Conservation (phyloP, 2,888 invertebrate species). For the Thecophora atra region DNA sequence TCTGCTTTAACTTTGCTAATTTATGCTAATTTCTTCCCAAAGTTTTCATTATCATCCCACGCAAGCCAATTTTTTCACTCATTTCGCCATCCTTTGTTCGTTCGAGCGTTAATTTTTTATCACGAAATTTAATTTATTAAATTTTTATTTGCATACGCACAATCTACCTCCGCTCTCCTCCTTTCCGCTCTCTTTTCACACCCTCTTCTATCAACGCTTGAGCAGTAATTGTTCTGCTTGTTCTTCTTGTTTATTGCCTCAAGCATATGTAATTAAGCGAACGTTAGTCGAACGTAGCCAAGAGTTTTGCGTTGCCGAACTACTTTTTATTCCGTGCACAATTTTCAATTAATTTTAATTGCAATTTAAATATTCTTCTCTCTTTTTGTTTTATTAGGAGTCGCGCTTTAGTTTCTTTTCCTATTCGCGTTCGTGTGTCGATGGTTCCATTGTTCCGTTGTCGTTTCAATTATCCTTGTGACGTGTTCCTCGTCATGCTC, state of each 20-base stretch:
- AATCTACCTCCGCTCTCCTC: too few species aligned
- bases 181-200: too few species aligned
- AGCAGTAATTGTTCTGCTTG: not conserved
- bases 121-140: not conserved
- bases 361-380: not conserved
- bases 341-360: not conserved
- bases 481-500: too few species aligned
- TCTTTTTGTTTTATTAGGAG: not conserved
- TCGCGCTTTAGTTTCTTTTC: not conserved
- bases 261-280: not conserved
- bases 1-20: not conserved
- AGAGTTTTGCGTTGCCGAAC: not conserved
- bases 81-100: not conserved
- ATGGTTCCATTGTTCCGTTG: too few species aligned
- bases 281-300: not conserved
- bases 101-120: not conserved
- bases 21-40: not conserved
- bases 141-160: not conserved
- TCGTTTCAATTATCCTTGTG: too few species aligned
- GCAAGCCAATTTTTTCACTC: not conserved
- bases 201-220: not conserved
- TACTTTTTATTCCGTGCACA: not conserved
- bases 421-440: not conserved
- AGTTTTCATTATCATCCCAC: not conserved
- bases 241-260: not conserved